Evolutionary conservation across 2,888 invertebrate genomes (phyloP), one percentile per base, ranked within the genome.

Genomic region (Chrysina gloriosa): DNA sequence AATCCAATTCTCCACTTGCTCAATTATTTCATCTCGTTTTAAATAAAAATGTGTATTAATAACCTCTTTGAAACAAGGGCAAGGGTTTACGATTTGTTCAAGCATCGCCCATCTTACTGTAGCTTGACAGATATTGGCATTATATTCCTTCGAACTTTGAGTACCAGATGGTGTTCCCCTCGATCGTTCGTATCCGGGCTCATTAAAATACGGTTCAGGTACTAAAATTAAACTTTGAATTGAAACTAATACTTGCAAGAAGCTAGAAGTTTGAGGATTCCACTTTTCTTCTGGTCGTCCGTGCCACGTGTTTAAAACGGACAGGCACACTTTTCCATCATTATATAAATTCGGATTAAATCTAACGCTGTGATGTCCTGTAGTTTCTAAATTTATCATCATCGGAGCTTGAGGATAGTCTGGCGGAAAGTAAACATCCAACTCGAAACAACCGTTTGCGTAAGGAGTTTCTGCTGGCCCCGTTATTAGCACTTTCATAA

Each of bases 41-140:
- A 97, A 87, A 92, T 95, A 97, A 84, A 97, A 97, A 83, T 97
- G 97, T 23, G 93, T 91, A 73, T 94, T 92, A 73, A 97, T 94
- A 58, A 96, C 93, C 92, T 96, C 93, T 84, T 92, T 93, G 83
- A 97, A 97, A 84, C 96, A 96, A 39, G 94, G 91, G 80, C 93
- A 93, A 3, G 97, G 95, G 84, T 93, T 93, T 69, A 92, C 85
- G 74, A 97, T 89, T 82, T 96, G 96, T 84, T 97, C 96, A 71
- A 97, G 86, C 95, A 97, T 97, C 72, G 95, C 97, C 97, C 96
- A 97, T 80, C 95, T 91, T 71, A 95, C 95, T 73, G 95, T 95
- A 6, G 96, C 96, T 84, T 96, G 95, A 83, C 94, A 92, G 78
- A 97, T 96, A 84, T 96, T 97, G 76, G 95, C 93, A 84, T 97